Conservation (phyloP, 1,140 invertebrate species). For the Rhagoletis zephyria region DNA sequence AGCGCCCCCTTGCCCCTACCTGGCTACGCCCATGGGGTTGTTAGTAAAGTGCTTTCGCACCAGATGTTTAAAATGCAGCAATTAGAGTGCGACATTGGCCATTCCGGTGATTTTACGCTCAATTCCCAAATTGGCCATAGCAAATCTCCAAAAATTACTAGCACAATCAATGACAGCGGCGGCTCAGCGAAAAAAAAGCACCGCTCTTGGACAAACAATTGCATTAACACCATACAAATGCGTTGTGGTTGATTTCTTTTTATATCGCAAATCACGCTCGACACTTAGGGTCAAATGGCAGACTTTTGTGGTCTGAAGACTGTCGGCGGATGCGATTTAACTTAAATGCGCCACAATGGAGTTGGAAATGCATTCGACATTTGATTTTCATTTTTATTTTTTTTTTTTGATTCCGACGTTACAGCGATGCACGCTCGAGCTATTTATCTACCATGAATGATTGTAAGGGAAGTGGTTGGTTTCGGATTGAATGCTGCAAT, state of each 20-base stretch:
- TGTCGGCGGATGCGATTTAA: background rate
- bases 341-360: background rate
- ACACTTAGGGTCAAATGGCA: conserved; percentile 24
- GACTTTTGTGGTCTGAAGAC: conserved; percentile 14
- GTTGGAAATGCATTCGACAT: conserved; percentile 2
- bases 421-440: conserved; percentile 6
- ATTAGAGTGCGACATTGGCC: background rate
- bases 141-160: background rate
- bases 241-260: background rate
- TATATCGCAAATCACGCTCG: background rate
- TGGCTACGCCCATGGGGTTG: no score
- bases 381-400: background rate
- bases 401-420: background rate
- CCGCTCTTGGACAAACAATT: background rate
- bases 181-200: background rate
- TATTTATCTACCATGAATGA: background rate
- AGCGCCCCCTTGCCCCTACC: no score
- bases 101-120: background rate
- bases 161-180: background rate
- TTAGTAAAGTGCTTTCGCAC: background rate
- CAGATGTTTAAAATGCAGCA: background rate
- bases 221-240: conserved; percentile 17
- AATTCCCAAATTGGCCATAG: background rate
- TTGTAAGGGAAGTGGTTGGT: conserved; percentile 16
- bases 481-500: conserved; percentile 34